phyloP scores from a whole-genome alignment of 2,113 vertebrate genomes.

The Cyprinodon brontotheroides region DNA sequence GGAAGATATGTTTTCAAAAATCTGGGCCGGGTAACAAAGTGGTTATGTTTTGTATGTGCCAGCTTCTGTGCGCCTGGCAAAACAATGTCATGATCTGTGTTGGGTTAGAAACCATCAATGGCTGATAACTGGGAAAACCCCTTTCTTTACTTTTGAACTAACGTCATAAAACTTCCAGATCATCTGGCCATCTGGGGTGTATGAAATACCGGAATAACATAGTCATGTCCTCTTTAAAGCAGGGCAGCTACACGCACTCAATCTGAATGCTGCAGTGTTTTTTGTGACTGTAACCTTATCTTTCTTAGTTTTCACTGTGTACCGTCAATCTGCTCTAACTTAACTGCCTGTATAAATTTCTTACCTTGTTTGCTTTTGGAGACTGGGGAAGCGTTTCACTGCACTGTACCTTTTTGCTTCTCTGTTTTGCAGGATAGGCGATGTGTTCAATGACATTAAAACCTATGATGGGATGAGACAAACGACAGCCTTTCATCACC shows the following conservation, averaged over 20 bases:
- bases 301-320: constrained; percentile 7
- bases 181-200: constrained; percentile 24
- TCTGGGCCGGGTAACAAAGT: too few relatives aligned
- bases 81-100: too few relatives aligned
- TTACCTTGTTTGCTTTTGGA: constrained; percentile 15
- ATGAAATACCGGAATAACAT: constrained; percentile 12
- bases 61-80: too few relatives aligned
- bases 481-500: constrained; percentile 24
- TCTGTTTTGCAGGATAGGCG: background rate
- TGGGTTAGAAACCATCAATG: too few relatives aligned
- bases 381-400: constrained; percentile 11
- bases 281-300: background rate
- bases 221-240: constrained; percentile 23
- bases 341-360: constrained; percentile 26
- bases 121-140: background rate
- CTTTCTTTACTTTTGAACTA: constrained; percentile 13
- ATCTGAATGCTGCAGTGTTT: background rate
- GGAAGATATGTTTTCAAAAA: too few relatives aligned
- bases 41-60: too few relatives aligned
- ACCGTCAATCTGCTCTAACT: background rate
- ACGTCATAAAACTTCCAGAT: constrained; percentile 27
- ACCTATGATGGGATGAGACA: constrained; percentile 36
- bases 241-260: background rate
- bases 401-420: background rate
- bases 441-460: constrained; percentile 47